Percentiles rank a stretch among this genome's conserved stretches.
These are phyloP conservation scores for Enteromius afrohamiltoni DNA, from an alignment of 2,797 vertebrate species.

Conservation along the genomic window DNA sequence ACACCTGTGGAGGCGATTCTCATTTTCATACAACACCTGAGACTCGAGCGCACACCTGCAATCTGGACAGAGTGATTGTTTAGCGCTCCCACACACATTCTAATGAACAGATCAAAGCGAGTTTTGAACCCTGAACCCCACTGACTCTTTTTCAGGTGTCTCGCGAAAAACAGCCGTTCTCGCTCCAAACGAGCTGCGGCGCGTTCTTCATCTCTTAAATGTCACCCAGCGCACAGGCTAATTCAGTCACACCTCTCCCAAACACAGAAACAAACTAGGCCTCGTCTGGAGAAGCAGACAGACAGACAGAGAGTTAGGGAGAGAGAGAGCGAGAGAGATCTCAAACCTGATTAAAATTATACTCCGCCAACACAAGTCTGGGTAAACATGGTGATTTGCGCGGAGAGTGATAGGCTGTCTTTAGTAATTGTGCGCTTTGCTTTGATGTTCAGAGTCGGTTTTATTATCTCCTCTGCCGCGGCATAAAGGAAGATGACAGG, in stretches of 20 bases:
- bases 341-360: conserved; percentile 75
- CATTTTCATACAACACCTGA: conserved; percentile 51
- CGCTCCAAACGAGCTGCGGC: conserved; percentile 25
- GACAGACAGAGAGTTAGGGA: conserved; percentile 14
- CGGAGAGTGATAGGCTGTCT: conserved; percentile 49
- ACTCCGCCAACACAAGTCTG: conserved; percentile 64
- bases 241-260: conserved; percentile 44
- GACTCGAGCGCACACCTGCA: conserved; percentile 40
- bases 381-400: conserved; percentile 65
- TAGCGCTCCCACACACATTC: conserved; percentile 37
- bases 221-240: conserved; percentile 34
- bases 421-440: conserved; percentile 53
- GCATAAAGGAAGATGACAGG: conserved; percentile 46
- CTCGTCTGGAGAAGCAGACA: conserved; percentile 1
- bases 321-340: conserved; percentile 17
- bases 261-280: conserved; percentile 57
- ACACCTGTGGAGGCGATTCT: conserved; percentile 26
- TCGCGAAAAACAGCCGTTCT: conserved; percentile 28
- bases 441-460: conserved; percentile 45
- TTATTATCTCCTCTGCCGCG: conserved; percentile 37
- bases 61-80: conserved; percentile 40
- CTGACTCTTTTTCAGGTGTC: conserved; percentile 14
- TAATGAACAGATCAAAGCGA: conserved; percentile 51
- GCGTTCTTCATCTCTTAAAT: conserved; percentile 49
- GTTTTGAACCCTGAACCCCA: conserved; percentile 37